Percentiles rank a stretch among this genome's conserved stretches.
These are phyloP conservation scores for Phenganax marumi DNA, from an alignment of 92 coral and sea anemone species.

Conservation along the genomic window DNA sequence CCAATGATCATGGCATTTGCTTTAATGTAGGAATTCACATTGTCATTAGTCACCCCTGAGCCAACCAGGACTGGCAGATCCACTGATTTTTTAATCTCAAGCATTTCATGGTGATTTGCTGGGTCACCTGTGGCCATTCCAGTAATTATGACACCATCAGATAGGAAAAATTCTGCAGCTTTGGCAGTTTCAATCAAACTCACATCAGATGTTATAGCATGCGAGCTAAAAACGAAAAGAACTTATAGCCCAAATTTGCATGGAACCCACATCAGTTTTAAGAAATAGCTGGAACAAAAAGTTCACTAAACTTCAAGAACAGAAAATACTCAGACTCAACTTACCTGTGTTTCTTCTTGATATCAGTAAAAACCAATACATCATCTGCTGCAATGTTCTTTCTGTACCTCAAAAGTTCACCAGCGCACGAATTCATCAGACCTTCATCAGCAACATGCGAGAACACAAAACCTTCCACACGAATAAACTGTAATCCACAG, in stretches of 20 bases:
- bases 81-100: slow-evolving; percentile 71
- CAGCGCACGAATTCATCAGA: slow-evolving; percentile 92
- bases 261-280: neutral
- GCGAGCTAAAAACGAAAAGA: slow-evolving; percentile 64
- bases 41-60: slow-evolving; percentile 79
- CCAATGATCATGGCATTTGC: slow-evolving; percentile 87
- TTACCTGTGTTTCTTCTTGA: slow-evolving; percentile 99
- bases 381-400: slow-evolving; percentile 82
- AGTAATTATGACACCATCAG: slow-evolving; percentile 88
- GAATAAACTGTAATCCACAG: slow-evolving; percentile 77
- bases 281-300: neutral
- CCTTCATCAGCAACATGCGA: slow-evolving; percentile 98
- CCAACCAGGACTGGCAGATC: slow-evolving; percentile 86
- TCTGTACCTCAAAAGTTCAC: slow-evolving; percentile 86
- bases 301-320: neutral
- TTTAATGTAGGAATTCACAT: slow-evolving; percentile 74
- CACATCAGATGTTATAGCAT: slow-evolving; percentile 81
- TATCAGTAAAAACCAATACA: slow-evolving; percentile 82
- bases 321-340: neutral
- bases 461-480: slow-evolving; percentile 93
- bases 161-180: slow-evolving; percentile 90
- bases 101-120: slow-evolving; percentile 83
- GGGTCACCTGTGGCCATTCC: slow-evolving; percentile 83
- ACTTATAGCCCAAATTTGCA: neutral
- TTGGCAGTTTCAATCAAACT: slow-evolving; percentile 76